These are phyloP conservation scores for Neomicropteryx cornuta DNA, from an alignment of 1,140 invertebrate genomes.

Conservation along the genomic window DNA sequence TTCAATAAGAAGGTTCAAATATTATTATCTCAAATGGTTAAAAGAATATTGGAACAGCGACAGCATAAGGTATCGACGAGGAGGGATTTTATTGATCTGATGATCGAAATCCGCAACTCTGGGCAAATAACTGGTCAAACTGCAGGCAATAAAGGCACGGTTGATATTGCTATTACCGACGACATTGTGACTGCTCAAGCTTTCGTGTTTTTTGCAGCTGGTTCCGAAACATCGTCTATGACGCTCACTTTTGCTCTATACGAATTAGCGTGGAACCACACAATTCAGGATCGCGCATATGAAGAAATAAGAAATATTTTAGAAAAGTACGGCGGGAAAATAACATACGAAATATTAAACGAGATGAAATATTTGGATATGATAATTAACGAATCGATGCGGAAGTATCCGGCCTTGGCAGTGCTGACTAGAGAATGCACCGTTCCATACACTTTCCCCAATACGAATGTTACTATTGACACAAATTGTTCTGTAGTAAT, in stretches of 20 bases:
- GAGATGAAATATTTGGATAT: slow-evolving; percentile 41
- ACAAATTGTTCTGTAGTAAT: slow-evolving; percentile 38
- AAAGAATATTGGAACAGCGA: slow-evolving; percentile 29
- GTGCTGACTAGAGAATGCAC: slow-evolving; percentile 28
- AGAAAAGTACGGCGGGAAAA: slow-evolving; percentile 29
- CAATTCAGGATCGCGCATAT: slow-evolving; percentile 34
- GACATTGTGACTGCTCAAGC: slow-evolving; percentile 32
- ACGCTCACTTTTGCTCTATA: slow-evolving; percentile 35
- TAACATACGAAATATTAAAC: slow-evolving; percentile 45
- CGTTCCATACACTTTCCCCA: slow-evolving; percentile 31
- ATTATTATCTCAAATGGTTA: slow-evolving; percentile 9
- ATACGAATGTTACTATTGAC: slow-evolving; percentile 26
- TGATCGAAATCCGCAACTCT: slow-evolving; percentile 35
- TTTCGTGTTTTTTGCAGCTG: slow-evolving; percentile 42
- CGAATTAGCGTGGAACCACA: slow-evolving; percentile 31
- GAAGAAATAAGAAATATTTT: slow-evolving; percentile 35
- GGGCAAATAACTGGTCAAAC: slow-evolving; percentile 17
- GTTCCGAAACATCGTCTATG: slow-evolving; percentile 37
- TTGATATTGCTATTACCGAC: slow-evolving; percentile 19
- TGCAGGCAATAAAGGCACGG: slow-evolving; percentile 18
- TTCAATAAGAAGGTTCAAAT: slow-evolving; percentile 5
- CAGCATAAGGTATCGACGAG: slow-evolving; percentile 25
- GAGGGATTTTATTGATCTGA: slow-evolving; percentile 42
- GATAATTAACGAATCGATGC: slow-evolving; percentile 22
- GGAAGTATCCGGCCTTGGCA: slow-evolving; percentile 37